These are phyloP conservation scores for Hiodon tergisus DNA, from an alignment of 2,113 vertebrate species.

Conservation along the genomic window DNA sequence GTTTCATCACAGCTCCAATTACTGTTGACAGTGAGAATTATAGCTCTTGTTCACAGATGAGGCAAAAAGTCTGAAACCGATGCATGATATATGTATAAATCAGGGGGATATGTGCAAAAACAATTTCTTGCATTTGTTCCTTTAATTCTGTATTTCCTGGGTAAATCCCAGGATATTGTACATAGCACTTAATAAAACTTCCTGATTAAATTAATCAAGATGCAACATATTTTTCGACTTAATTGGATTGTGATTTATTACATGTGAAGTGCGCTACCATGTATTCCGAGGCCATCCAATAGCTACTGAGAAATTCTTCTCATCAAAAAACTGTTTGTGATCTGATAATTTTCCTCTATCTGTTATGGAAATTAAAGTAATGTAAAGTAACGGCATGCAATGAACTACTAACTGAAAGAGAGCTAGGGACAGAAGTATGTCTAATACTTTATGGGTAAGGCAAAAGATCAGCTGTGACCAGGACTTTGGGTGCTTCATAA, in stretches of 20 bases:
- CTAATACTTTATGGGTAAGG: too few species aligned
- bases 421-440: too few species aligned
- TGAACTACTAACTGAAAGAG: too few species aligned
- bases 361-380: background rate
- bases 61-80: background rate
- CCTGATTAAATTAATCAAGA: constrained; percentile 21
- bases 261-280: constrained; percentile 4
- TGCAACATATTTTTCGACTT: constrained; percentile 15
- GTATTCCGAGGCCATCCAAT: constrained; percentile 2
- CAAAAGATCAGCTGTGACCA: too few species aligned
- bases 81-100: background rate
- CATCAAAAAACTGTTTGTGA: too few species aligned
- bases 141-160: background rate
- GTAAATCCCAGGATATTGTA: background rate
- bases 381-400: background rate
- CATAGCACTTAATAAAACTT: constrained; percentile 11
- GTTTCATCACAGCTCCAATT: background rate
- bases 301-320: too few species aligned
- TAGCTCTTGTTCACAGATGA: background rate
- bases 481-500: too few species aligned
- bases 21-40: background rate
- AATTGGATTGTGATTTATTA: constrained; percentile 29
- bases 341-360: too few species aligned
- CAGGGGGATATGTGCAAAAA: background rate
- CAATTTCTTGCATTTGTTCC: background rate